Conservation (phyloP, 2,797 vertebrate species). For the Buceros bicornis region DNA sequence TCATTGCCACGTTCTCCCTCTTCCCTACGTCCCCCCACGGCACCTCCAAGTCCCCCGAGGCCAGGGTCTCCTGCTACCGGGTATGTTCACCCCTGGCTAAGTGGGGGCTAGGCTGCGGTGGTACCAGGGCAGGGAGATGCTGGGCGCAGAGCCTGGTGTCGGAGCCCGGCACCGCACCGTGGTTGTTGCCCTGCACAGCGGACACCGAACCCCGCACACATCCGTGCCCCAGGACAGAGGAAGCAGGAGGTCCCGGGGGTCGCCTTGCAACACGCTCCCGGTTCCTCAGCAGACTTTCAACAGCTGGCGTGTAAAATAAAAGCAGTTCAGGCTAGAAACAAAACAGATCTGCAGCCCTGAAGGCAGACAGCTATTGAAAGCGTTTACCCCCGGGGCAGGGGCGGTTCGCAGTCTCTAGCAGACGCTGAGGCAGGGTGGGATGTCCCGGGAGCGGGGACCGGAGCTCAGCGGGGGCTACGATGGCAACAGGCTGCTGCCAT, state of each 20-base stretch:
- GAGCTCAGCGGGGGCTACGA: fast-evolving
- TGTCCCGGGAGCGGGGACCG: fast-evolving
- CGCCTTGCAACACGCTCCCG: too few relatives aligned
- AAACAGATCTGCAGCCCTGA: not conserved
- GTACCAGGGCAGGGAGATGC: not conserved
- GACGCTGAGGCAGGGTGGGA: not conserved
- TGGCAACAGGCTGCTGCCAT: not conserved
- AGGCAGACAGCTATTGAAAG: not conserved
- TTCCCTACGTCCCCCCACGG: not conserved
- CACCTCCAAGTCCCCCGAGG: not conserved
- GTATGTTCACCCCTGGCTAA: not conserved
- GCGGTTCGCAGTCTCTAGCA: not conserved
- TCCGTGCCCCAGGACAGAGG: not conserved
- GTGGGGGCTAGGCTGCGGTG: not conserved
- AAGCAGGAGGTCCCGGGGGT: not conserved
- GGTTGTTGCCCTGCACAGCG: not conserved
- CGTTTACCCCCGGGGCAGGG: not conserved
- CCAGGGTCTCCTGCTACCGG: not conserved
- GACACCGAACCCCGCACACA: not conserved
- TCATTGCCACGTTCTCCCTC: not conserved
- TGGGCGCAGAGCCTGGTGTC: not conserved
- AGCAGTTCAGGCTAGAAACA: not conserved
- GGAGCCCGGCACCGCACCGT: not conserved
- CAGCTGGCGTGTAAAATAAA: not conserved
- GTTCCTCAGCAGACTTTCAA: not conserved